Evolutionary conservation across 2,888 invertebrate species (phyloP), one percentile per base, ranked within the genome.

Genomic region (Harpalus rubripes): DNA sequence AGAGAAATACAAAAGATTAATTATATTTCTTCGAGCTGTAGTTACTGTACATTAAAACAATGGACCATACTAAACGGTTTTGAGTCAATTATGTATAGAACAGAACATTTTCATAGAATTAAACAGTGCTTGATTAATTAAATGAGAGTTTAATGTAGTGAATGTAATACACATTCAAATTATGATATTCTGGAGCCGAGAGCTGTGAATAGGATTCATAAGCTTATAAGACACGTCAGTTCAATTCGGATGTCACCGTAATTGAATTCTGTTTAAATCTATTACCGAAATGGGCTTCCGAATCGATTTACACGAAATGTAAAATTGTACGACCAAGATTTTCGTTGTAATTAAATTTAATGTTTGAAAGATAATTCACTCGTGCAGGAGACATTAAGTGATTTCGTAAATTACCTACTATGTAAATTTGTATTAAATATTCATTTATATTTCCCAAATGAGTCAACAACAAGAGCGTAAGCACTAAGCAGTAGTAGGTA

Each of bases 391-490:
- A 68, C 32, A 68, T 81, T 81, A 81, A 56, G 18, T 26, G 65
- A 81, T 81, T 81, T 65, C 65, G 65, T 81, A 81, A 81, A 81
- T 81, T 81, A 56, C 58, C n/a, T n/a, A n/a, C n/a, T 56, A 85
- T 56, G 85, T 59, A 79, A 85, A 80, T 79, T 65, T 68, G 59
- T 56, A 85, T 85, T 85, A 85, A 72, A 68, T 80, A 85, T 84
- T 79, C 78, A 79, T 84, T 79, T 68, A 80, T 84, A 79, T 84
- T 79, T 65, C 78, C 79, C 58, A 80, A 79, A 85, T 85, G 72
- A 79, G 80, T 56, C 56, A 85, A 79, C 58, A 79, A 80, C 80
- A 56, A 41, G 5, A 16, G 18, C 15, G 15, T 18, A 58, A 72
- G 74, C 32, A 26, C n/a, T 59, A 58, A 22, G n/a, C n/a, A 22